Percentiles rank a stretch among this genome's conserved stretches.
Evolutionary conservation across 2,113 vertebrate genomes (phyloP).

Genomic region (Apaloderma vittatum): DNA sequence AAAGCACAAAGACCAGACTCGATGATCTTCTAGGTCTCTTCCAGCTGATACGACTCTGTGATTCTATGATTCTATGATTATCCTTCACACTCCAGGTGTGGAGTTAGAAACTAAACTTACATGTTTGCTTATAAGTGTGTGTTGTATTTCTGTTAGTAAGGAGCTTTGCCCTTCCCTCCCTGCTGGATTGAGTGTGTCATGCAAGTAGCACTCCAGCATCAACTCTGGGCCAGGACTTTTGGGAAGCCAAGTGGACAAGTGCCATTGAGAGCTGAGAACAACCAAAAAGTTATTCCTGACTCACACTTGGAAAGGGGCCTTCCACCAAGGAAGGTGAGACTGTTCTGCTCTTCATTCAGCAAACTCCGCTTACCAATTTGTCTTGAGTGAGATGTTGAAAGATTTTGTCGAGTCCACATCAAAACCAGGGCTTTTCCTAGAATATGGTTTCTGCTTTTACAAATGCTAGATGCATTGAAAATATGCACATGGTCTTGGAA

Average conservation of each 20-base stretch:
- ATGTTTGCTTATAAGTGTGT: background rate
- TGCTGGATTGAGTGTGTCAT: background rate
- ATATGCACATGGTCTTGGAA: background rate
- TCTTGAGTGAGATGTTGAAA: background rate
- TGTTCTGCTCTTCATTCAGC: background rate
- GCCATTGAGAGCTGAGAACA: background rate
- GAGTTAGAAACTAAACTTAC: background rate
- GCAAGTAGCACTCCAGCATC: background rate
- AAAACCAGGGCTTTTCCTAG: background rate
- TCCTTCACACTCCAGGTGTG: background rate
- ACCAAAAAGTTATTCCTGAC: background rate
- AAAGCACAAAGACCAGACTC: too few species aligned
- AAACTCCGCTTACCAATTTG: background rate
- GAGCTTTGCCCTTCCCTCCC: background rate
- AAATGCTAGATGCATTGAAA: background rate
- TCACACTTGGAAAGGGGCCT: background rate
- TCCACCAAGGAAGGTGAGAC: background rate
- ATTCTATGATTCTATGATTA: too few species aligned
- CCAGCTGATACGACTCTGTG: too few species aligned
- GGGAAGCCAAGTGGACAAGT: background rate
- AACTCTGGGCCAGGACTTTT: background rate
- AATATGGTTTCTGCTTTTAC: background rate
- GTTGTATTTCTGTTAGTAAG: background rate
- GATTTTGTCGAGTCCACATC: background rate
- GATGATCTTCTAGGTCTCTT: too few species aligned